Evolutionary conservation across 2,888 invertebrate species (phyloP).

Genomic region (Epiblema foenella): DNA sequence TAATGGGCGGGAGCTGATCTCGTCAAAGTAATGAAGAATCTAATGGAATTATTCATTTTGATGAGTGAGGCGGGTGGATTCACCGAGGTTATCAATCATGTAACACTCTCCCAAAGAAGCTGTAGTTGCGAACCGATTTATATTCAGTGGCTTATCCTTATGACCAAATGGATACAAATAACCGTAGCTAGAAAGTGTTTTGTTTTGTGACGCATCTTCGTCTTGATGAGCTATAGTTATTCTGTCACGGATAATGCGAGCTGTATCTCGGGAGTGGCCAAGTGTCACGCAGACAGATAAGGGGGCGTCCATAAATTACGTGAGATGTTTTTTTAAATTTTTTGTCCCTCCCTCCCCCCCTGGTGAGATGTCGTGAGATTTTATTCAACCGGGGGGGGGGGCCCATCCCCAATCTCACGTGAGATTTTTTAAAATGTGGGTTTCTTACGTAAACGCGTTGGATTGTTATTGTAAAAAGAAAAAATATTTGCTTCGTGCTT

Average conservation of each 20-base stretch:
- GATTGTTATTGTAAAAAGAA: too few relatives aligned
- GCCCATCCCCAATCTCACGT: too few relatives aligned
- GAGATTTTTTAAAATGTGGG: too few relatives aligned
- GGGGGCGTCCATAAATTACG: too few relatives aligned
- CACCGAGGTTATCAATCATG: conserved; percentile 4
- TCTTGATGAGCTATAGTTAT: not conserved
- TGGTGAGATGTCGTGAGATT: too few relatives aligned
- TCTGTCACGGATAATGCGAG: not conserved
- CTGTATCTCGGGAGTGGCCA: too few relatives aligned
- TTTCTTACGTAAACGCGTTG: too few relatives aligned
- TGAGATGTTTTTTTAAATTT: not conserved
- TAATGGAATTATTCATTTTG: conserved; percentile 38
- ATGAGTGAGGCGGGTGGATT: not conserved
- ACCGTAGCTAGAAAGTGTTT: not conserved
- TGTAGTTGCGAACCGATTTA: not conserved
- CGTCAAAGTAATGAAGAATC: conserved; percentile 35
- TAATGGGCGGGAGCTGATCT: conserved; percentile 37
- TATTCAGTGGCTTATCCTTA: not conserved
- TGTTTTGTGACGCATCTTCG: conserved; percentile 3
- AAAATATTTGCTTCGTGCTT: too few relatives aligned
- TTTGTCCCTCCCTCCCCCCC: too few relatives aligned
- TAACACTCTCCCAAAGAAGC: not conserved
- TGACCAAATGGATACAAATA: not conserved
- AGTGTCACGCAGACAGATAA: not conserved
- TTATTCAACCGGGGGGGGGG: too few relatives aligned